phyloP scores from a whole-genome alignment of 2,113 vertebrate genomes.

The Miniopterus natalensis region DNA sequence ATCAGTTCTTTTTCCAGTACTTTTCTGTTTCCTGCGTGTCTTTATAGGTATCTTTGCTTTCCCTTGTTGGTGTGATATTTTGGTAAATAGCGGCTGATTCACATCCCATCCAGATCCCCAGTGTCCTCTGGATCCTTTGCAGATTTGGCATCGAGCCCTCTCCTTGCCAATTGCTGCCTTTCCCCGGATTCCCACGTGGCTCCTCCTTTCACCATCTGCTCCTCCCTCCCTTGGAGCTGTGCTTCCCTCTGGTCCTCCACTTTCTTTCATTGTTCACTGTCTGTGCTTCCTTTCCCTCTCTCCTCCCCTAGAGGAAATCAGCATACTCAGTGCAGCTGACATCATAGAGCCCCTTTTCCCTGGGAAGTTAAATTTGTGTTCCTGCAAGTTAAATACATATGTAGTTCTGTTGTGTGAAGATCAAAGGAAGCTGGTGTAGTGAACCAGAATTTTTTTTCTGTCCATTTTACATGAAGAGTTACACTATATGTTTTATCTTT shows the following conservation, averaged over 20 bases:
- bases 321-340: slow-evolving; percentile 43
- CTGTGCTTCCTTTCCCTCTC: slow-evolving; percentile 63
- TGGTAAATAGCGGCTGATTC: slow-evolving; percentile 79
- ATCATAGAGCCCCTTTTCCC: slow-evolving; percentile 31
- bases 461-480: neutral
- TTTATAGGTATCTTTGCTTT: slow-evolving; percentile 77
- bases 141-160: slow-evolving; percentile 63
- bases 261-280: slow-evolving; percentile 74
- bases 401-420: neutral
- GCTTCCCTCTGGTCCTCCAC: slow-evolving; percentile 53
- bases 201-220: slow-evolving; percentile 73
- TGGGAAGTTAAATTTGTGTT: slow-evolving; percentile 66
- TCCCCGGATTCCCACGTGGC: slow-evolving; percentile 74
- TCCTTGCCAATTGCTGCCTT: slow-evolving; percentile 79
- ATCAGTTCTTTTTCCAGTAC: slow-evolving; percentile 33
- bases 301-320: slow-evolving; percentile 57
- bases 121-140: slow-evolving; percentile 71
- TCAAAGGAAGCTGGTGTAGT: slow-evolving; percentile 59
- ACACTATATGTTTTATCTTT: neutral
- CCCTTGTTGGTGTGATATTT: slow-evolving; percentile 78
- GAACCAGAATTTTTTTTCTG: neutral
- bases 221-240: slow-evolving; percentile 66
- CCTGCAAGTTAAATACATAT: slow-evolving; percentile 20
- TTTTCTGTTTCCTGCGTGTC: slow-evolving; percentile 61
- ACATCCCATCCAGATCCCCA: slow-evolving; percentile 77